Conservation (phyloP, 1,140 invertebrate species). For the Uloborus diversus region DNA sequence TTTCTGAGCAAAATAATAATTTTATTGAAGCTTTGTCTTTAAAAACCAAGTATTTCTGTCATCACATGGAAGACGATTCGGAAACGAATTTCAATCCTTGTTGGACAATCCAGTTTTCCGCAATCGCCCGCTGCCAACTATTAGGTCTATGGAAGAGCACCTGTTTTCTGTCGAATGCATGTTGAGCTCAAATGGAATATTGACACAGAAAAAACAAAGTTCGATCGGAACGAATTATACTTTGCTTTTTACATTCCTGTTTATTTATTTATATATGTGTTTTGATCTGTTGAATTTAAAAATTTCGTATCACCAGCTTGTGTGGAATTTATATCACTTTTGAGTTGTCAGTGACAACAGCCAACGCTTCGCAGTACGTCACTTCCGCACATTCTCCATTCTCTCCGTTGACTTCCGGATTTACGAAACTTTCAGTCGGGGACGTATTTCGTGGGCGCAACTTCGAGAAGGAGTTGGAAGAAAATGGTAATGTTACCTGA, state of each 20-base stretch:
- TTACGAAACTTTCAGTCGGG: conserved; percentile 36
- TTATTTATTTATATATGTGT: conserved; percentile 1
- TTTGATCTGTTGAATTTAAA: conserved; percentile 19
- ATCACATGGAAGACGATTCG: conserved; percentile 49
- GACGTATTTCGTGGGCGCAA: conserved; percentile 79
- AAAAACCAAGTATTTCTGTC: conserved; percentile 30
- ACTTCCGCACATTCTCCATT: background rate
- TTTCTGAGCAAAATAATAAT: conserved; percentile 45
- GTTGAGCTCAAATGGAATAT: conserved; percentile 54
- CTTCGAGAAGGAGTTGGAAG: conserved; percentile 88
- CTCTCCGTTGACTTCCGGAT: background rate
- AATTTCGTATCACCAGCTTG: conserved; percentile 35
- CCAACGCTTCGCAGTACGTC: background rate
- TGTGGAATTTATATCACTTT: conserved; percentile 55
- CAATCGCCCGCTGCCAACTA: conserved; percentile 35
- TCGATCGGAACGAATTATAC: conserved; percentile 9
- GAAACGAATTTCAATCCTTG: conserved; percentile 1
- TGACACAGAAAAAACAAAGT: conserved; percentile 27
- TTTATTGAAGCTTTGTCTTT: conserved; percentile 7
- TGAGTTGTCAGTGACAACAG: conserved; percentile 28
- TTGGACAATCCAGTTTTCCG: conserved; percentile 3
- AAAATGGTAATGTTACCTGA: conserved; percentile 88
- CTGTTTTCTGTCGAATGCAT: conserved; percentile 44
- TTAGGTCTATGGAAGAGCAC: conserved; percentile 51
- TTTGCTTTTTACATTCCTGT: background rate